Conservation (phyloP, 2,113 vertebrate species). For the Pseudorhombus dupliciocellatus region DNA sequence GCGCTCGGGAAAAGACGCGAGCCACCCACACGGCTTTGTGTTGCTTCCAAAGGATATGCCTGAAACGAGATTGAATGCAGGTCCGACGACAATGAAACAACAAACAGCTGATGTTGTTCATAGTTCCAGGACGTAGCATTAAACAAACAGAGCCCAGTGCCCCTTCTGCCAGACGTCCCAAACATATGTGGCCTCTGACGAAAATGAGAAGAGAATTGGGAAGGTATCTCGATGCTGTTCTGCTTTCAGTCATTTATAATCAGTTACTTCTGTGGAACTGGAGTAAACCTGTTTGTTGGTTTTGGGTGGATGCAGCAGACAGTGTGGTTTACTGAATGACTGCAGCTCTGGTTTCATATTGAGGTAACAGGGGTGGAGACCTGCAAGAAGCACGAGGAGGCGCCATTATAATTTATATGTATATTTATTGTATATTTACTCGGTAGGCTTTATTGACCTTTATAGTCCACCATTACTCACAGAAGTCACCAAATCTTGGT, state of each 20-base stretch:
- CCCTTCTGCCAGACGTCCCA: background rate
- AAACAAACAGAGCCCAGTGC: background rate
- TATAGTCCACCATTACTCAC: background rate
- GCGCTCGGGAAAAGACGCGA: conserved; percentile 48
- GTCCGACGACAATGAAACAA: conserved; percentile 47
- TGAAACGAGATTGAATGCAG: conserved; percentile 24
- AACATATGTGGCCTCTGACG: background rate
- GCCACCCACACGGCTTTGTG: conserved; percentile 60
- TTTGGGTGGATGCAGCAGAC: conserved; percentile 58
- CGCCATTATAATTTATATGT: background rate
- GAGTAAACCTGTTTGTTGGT: conserved; percentile 54
- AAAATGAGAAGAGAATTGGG: background rate
- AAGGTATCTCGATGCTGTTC: background rate
- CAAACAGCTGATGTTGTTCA: conserved; percentile 23
- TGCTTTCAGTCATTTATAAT: conserved; percentile 34
- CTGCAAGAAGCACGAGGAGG: background rate
- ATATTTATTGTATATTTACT: background rate
- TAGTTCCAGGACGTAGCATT: background rate
- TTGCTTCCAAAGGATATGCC: conserved; percentile 56
- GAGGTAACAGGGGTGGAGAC: conserved; percentile 37
- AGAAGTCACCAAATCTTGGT: background rate
- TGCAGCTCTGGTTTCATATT: conserved; percentile 64
- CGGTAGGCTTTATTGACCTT: background rate
- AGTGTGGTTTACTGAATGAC: conserved; percentile 48
- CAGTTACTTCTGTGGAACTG: conserved; percentile 24